Evolutionary conservation across 2,113 vertebrate species (phyloP), one percentile per base, ranked within the genome.

Genomic region (Ictalurus punctatus): DNA sequence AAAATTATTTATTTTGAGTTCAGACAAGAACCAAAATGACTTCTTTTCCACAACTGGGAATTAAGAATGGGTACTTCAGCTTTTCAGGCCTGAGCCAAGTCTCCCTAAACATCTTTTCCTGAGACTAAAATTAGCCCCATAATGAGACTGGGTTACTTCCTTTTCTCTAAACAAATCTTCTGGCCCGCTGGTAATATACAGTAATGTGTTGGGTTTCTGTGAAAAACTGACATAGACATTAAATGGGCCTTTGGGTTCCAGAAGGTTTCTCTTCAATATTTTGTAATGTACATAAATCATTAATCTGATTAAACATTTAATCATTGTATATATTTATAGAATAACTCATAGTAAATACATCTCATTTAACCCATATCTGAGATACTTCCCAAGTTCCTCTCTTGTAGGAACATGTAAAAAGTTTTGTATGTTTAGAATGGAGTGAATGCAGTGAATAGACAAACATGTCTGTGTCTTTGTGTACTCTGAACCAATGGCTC

Each of bases 1-100:
- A 92, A 95, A 96, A 95, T 94, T 93, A 93, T 94, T 96, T 95
- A 95, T 96, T 92, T 95, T 95, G 94, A 96, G 94, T 94, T 94
- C 73, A 94, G 93, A 94, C 94, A 94, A 95, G 94, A 93, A 95
- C 93, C 90, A 94, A 94, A 96, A 96, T 94, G 93, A 95, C 95
- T 95, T 94, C 93, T 90, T 94, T 93, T 93, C 94, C 88, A 91
- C 96, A 92, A 94, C 91, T 52, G 95, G 94, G 96, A 95, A 92
- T 90, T 87, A 87, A 87, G 91, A 95, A 92, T 61, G 93, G 92
- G 94, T 92, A 94, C 92, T 95, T 91, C 87, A 93, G 90, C 91
- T 44, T 91, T 92, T 93, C 93, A 90, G 92, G 94, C 92, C 90
- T 90, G 90, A 91, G 93, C 94, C 94, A 95, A 93, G 92, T 91